These are phyloP conservation scores for Latrodectus geometricus DNA, from an alignment of 1,140 invertebrate genomes.

Conservation along the genomic window DNA sequence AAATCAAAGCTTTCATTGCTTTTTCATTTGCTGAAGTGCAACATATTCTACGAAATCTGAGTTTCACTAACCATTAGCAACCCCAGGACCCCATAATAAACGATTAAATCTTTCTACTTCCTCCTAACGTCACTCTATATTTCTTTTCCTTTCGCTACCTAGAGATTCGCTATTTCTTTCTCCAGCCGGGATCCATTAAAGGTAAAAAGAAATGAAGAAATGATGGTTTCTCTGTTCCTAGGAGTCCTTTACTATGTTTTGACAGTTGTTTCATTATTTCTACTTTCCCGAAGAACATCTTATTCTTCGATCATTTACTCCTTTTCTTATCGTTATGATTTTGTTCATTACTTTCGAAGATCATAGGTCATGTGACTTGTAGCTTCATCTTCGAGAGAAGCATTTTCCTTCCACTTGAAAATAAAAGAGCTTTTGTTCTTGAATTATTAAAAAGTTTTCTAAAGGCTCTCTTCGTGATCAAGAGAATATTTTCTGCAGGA, in stretches of 20 bases:
- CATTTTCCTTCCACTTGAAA: not conserved
- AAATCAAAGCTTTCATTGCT: constrained; percentile 29
- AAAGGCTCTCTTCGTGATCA: too few species aligned
- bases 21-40: constrained; percentile 41
- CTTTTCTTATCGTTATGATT: constrained; percentile 16
- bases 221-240: not conserved
- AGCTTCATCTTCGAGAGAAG: not conserved
- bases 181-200: constrained; percentile 39
- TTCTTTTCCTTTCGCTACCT: constrained; percentile 29
- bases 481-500: too few species aligned
- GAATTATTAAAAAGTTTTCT: too few species aligned
- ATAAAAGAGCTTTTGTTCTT: too few species aligned
- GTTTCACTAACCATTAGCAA: constrained; percentile 45
- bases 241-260: constrained; percentile 28
- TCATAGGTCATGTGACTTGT: constrained; percentile 15
- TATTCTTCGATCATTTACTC: constrained; percentile 8
- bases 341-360: not conserved
- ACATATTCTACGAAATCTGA: constrained; percentile 39
- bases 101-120: constrained; percentile 41
- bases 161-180: constrained; percentile 5
- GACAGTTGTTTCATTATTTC: constrained; percentile 40
- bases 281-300: constrained; percentile 9
- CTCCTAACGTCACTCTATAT: constrained; percentile 48
- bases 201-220: constrained; percentile 8
- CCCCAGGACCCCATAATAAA: constrained; percentile 33